Base-by-base conservation (phyloP, 2,888 invertebrate species). In the Ophion costatus region DNA sequence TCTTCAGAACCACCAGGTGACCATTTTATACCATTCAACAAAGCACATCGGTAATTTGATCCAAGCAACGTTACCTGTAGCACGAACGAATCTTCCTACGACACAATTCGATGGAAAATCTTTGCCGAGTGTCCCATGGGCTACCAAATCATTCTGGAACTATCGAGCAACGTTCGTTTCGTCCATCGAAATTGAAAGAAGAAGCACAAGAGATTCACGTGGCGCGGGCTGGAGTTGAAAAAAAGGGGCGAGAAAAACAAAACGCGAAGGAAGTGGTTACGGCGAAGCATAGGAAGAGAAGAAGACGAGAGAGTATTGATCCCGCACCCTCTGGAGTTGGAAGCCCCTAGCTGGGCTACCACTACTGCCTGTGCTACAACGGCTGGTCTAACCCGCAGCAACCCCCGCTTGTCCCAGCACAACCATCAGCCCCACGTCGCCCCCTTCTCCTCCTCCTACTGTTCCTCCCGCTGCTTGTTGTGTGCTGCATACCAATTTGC, bases 401-500 rank as follows among this genome's bases (percentile, higher is more conserved):
- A 69, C 87, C 87, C 87, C 83, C 85, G 82, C 86, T 84, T 82
- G 84, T 88, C 88, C 88, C 84, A 82, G 80, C 85, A 85, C 80
- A 87, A 92, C 93, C 94, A 79, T 84, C 86, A 84, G 78, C 86
- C 85, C 80, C 82, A 94, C 94, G 94, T 94, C 94, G 69, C 57
- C 77, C 66, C 75, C 67, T 76, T 73, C 69, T 45, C 94, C 94
- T 94, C 94, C 94, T 93, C 94, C 94, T 93, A 94, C 92, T 93
- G 91, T 90, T 92, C 93, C 93, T 92, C 91, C 89, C 91, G 91
- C 92, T 90, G 92, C 91, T 94, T 94, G 95, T 94, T 95, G 95
- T 95, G 95, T 94, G 95, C 95, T 95, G 95, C 95, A 95, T 95
- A 95, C 95, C 95, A 95, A 95, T 95, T 95, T 95, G 94, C 94